A percentile compares a stretch with the other conserved stretches of the same genome.
These are phyloP conservation scores for Zaprionus bogoriensis DNA, from an alignment of 2,888 invertebrate genomes.

Conservation along the genomic window DNA sequence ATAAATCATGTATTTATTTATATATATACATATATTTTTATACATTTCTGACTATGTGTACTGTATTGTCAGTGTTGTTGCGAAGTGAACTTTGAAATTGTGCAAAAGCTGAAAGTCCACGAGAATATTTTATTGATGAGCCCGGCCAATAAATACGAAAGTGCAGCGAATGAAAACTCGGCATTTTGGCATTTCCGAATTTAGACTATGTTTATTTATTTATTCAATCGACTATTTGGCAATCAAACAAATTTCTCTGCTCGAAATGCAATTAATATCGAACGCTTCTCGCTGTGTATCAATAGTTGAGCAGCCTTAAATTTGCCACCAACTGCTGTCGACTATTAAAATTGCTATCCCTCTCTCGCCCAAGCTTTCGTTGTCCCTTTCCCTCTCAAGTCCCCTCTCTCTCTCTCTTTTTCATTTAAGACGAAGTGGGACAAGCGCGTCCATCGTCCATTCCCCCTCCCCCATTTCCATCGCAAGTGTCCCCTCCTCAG, in stretches of 20 bases:
- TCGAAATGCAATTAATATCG: neutral
- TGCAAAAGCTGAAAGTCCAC: slow-evolving; percentile 8
- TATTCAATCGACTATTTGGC: neutral
- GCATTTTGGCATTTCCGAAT: too few relatives aligned
- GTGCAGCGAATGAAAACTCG: neutral
- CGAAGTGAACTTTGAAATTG: slow-evolving; percentile 6
- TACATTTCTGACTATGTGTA: neutral
- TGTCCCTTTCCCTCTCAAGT: too few relatives aligned
- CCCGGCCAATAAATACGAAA: slow-evolving; percentile 2
- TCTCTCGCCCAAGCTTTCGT: too few relatives aligned
- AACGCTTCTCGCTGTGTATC: too few relatives aligned
- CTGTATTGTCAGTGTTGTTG: neutral
- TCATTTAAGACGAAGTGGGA: slow-evolving; percentile 37
- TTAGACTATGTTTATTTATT: too few relatives aligned
- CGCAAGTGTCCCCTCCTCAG: too few relatives aligned
- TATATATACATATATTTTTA: neutral
- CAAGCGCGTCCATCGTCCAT: neutral
- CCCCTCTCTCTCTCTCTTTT: too few relatives aligned
- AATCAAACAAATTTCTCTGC: neutral
- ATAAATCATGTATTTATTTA: neutral
- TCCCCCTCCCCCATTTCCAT: too few relatives aligned
- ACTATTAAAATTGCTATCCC: too few relatives aligned
- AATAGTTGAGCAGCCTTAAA: neutral
- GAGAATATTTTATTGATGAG: slow-evolving; percentile 14
- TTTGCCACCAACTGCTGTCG: too few relatives aligned